Evolutionary conservation across 1,140 invertebrate species (phyloP).

Genomic region (Heterodera carotae): DNA sequence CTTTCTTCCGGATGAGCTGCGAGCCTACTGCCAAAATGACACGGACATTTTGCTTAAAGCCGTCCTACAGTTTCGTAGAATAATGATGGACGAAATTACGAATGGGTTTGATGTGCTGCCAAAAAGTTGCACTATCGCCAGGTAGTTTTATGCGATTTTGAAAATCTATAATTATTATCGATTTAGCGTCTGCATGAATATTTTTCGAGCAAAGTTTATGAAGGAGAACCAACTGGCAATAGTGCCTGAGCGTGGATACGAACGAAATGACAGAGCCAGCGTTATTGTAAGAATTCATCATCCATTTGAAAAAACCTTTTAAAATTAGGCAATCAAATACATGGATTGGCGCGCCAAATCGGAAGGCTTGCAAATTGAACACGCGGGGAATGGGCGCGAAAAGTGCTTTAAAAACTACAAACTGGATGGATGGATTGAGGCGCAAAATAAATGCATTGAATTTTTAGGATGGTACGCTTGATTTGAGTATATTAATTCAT

Average conservation of each 20-base stretch:
- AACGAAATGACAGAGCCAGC: constrained; percentile 1
- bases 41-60: neutral
- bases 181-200: constrained; percentile 10
- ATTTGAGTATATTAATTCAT: too few relatives aligned
- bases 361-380: neutral
- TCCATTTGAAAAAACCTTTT: too few relatives aligned
- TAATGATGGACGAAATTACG: neutral
- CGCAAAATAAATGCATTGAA: neutral
- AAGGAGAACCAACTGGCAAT: constrained; percentile 8
- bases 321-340: constrained; percentile 13
- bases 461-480: neutral
- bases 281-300: too few relatives aligned
- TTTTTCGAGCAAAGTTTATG: constrained; percentile 6
- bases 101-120: neutral
- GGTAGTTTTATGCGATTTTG: too few relatives aligned
- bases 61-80: constrained; percentile 8
- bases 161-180: too few relatives aligned
- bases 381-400: constrained; percentile 11
- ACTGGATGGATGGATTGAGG: constrained; percentile 1
- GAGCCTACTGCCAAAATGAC: neutral
- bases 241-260: constrained; percentile 13
- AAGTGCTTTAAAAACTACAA: neutral
- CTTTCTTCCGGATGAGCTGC: constrained; percentile 3
- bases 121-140: neutral
- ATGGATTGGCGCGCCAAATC: constrained; percentile 5